Base-by-base conservation (phyloP, 2,797 vertebrate species). In the Urosaurus nigricauda region DNA sequence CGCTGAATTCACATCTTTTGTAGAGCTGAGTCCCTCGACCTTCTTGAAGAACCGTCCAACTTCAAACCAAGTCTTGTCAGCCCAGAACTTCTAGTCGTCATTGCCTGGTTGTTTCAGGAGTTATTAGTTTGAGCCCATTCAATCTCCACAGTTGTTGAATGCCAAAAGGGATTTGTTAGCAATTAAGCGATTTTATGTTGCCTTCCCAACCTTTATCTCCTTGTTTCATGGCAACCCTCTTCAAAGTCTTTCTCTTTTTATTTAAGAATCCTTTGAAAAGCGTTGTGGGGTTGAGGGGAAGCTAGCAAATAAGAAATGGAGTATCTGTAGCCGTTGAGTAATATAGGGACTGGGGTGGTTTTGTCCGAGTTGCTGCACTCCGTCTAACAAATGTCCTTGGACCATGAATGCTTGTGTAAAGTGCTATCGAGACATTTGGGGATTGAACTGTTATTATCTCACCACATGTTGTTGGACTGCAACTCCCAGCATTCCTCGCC, bases 181-280 rank as follows among this genome's bases (percentile, higher is more conserved):
- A 78, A 65, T 77, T 16, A 19, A 63, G 37, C 21, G 35, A 63
- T 85, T 63, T 74, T 29, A 43, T 87, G 85, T 87, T 77, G 43
- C 85, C 70, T 78, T 91, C 79, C 16, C 26, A 19, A 5, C 37
- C 71, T 19, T 40, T 74, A 37, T 60, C 58, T 21, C 4, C 58
- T 47, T 43, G 79, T 63, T 91, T 91, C 26, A 43, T 70, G 77
- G 77, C 58, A 43, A n/a, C 90, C 32, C 6, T 92, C 92, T 93
- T 92, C 87, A 89, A 91, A 90, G 89, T 32, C 32, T 0, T 3
- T 0, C 0, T 8, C 56, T 32, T 92, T 85, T 90, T 89, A 12
- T 17, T 56, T 11, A 16, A 84, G 11, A 84, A 82, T 47, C 71
- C 70, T 90, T 94, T 94, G 91, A 90, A 93, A 93, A 53, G 65